These are phyloP conservation scores for Aporophyla nigra DNA, from an alignment of 2,888 invertebrate genomes.

Conservation along the genomic window DNA sequence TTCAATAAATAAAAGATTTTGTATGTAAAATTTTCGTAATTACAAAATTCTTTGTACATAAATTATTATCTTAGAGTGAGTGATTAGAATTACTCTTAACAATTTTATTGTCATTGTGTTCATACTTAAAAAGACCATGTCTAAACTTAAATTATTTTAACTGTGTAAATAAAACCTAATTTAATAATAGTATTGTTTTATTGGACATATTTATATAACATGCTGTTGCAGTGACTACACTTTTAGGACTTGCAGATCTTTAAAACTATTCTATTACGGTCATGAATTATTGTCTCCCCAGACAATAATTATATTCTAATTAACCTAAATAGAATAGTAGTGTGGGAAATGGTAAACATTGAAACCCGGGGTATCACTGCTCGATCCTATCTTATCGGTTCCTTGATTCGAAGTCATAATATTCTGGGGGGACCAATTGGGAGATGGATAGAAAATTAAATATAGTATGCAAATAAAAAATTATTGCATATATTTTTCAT, in stretches of 20 bases:
- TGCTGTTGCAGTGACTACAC: background rate
- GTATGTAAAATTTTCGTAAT: constrained; percentile 25
- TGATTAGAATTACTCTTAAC: constrained; percentile 1
- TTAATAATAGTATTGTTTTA: constrained; percentile 8
- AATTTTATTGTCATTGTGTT: constrained; percentile 5
- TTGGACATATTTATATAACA: constrained; percentile 10
- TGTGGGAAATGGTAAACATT: too few species aligned
- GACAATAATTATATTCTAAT: too few species aligned
- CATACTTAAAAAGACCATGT: constrained; percentile 24
- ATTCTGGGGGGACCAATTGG: too few species aligned
- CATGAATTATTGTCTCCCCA: background rate
- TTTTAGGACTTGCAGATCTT: background rate
- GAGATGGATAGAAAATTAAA: too few species aligned
- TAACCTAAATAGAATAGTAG: too few species aligned
- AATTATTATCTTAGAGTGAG: background rate
- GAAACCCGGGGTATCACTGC: too few species aligned
- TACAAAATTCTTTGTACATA: background rate
- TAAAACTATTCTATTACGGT: background rate
- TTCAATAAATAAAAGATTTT: constrained; percentile 9
- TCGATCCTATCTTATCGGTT: too few species aligned
- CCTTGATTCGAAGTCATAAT: too few species aligned
- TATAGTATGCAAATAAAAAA: too few species aligned
- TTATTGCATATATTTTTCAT: too few species aligned
- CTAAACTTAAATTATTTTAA: constrained; percentile 5
- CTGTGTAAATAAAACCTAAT: constrained; percentile 21